A percentile compares a stretch with the other conserved stretches of the same genome.
These are phyloP conservation scores for Herminia tarsipennalis DNA, from an alignment of 2,888 invertebrate genomes.

Conservation along the genomic window DNA sequence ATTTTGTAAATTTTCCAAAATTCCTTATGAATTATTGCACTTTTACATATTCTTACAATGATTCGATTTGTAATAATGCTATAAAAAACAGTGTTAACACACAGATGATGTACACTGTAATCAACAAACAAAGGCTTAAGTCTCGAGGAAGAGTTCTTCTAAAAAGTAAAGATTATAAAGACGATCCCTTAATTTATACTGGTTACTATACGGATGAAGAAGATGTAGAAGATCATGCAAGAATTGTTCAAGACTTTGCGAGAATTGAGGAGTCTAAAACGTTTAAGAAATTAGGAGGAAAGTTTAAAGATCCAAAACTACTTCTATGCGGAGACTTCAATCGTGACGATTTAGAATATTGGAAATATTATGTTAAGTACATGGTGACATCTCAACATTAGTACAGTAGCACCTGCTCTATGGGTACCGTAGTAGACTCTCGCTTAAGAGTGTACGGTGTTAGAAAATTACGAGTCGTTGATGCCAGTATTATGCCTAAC, in stretches of 20 bases:
- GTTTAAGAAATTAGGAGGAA: conserved; percentile 19
- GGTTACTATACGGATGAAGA: conserved; percentile 51
- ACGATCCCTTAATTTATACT: conserved; percentile 46
- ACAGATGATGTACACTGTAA: conserved; percentile 47
- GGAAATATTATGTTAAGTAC: conserved; percentile 25
- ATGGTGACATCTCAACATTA: conserved; percentile 15
- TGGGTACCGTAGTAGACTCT: too few species aligned
- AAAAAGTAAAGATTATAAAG: conserved; percentile 50
- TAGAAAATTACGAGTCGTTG: too few species aligned
- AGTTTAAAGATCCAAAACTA: too few species aligned
- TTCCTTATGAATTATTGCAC: conserved; percentile 19
- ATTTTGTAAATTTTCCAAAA: conserved; percentile 14
- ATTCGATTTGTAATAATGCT: conserved; percentile 46
- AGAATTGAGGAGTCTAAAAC: conserved; percentile 15
- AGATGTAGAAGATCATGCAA: conserved; percentile 24
- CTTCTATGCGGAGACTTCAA: conserved; percentile 11
- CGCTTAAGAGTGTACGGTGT: too few species aligned
- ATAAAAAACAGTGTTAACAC: conserved; percentile 34
- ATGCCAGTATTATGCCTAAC: too few species aligned
- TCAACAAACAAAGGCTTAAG: conserved; percentile 51
- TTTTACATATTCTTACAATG: conserved; percentile 25
- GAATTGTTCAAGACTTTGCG: conserved; percentile 21
- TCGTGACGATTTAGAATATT: conserved; percentile 13
- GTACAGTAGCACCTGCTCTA: conserved; percentile 27
- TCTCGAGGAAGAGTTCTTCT: conserved; percentile 57